Evolutionary conservation across 1,140 invertebrate genomes (phyloP), one percentile per base, ranked within the genome.

Genomic region (Panagrolaimus sp.): DNA sequence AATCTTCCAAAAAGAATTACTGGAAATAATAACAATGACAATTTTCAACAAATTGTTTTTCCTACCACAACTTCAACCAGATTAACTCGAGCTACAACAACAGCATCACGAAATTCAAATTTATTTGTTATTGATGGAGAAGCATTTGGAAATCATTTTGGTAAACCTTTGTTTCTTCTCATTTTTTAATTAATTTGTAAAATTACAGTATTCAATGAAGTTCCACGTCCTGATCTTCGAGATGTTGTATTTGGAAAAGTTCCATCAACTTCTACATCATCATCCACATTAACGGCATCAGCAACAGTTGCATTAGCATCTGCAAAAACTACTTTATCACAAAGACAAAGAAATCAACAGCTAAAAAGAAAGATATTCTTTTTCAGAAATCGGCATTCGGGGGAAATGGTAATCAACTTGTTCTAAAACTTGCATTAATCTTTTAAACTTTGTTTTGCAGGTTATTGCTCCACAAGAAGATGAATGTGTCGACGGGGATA

Each of bases 381-480:
- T 27, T 57, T 57, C 20, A 57, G 51, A 20, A 57, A 57, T 13
- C 51, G 51, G 8, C 51, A 57, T 57, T n/a, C 11, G n/a, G 51
- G 51, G 4, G 27, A 23, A 57, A 57, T 25, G 51, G 51, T 57
- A 23, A 16, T 9, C 2, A 11, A 4, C 7, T 38, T 38, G 2
- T 7, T 38, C 2, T 7, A 0, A 11, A 11, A 57, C 20, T 57
- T 57, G 11, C 3, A 1, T 14, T 13, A n/a, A 57, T 7, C 31
- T 38, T 38, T 57, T 57, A 57, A n/a, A 27, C 11, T 5, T 1
- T 57, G 11, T 57, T 57, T 25, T 25, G n/a, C 20, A 25, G 8
- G 20, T 57, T 1, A 13, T 57, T 57, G 20, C 51, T 9, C 27
- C 51, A 11, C 20, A n/a, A 16, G 51, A 27, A 14, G 51, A 57